These are phyloP conservation scores for Lethocerus indicus DNA, from an alignment of 1,140 invertebrate species.

Conservation along the genomic window DNA sequence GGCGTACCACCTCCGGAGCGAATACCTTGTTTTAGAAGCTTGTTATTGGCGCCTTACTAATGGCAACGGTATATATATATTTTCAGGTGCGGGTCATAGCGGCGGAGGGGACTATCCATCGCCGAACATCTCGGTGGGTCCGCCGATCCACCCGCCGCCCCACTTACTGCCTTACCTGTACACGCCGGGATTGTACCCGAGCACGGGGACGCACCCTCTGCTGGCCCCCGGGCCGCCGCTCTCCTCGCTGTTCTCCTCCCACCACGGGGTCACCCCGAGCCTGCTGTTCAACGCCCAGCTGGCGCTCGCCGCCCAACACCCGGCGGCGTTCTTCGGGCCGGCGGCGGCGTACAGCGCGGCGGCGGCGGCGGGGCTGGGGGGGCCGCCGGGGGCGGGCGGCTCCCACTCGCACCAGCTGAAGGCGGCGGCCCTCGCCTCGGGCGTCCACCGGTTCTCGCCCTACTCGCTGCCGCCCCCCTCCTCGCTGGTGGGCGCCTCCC, in stretches of 20 bases:
- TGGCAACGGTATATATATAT: conserved; percentile 9
- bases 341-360: too few relatives aligned
- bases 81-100: conserved; percentile 26
- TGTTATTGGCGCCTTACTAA: too few relatives aligned
- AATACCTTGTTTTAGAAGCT: too few relatives aligned
- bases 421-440: conserved; percentile 51
- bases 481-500: conserved; percentile 29
- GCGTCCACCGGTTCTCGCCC: conserved; percentile 53
- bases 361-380: too few relatives aligned
- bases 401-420: conserved; percentile 26
- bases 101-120: conserved; percentile 44
- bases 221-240: conserved; percentile 34
- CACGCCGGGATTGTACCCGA: conserved; percentile 50
- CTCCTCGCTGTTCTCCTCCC: conserved; percentile 22
- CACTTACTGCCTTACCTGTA: conserved; percentile 64
- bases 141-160: conserved; percentile 67
- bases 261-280: conserved; percentile 42
- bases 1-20: too few relatives aligned
- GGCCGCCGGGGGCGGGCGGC: conserved; percentile 30
- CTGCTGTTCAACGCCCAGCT: conserved; percentile 68
- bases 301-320: conserved; percentile 61
- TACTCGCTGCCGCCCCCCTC: conserved; percentile 25
- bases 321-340: conserved; percentile 44
- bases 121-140: conserved; percentile 72
- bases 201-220: conserved; percentile 35